Evolutionary conservation across 2,888 invertebrate species (phyloP), one percentile per base, ranked within the genome.

Genomic region (Drymonia ruficornis): DNA sequence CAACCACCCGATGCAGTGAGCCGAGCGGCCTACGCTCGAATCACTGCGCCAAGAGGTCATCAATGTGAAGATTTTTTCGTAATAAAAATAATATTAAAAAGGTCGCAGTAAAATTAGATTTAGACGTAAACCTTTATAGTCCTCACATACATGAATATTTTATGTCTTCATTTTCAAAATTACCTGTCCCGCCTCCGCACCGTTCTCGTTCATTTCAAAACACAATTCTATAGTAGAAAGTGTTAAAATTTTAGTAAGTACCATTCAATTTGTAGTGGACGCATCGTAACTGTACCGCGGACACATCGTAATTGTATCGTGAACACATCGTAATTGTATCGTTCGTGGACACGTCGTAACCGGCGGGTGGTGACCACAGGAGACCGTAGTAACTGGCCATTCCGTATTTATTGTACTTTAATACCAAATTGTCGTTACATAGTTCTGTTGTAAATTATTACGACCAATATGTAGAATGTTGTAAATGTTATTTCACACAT

Each of bases 311-410:
- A 49, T 49, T 56, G 60, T 59, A 44, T n/a, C 55, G 57, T 53
- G 54, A 65, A 64, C 60, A 60, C 53, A 16, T 46, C 19, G 38
- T 46, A 50, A 50, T 49, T 56, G 60, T 59, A 44, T 23, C 23
- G 23, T 23, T 50, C 48, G 52, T 36, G 53, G 53, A 50, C 42
- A 36, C 36, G 59, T 57, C 49, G 53, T 58, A 61, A 67, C 52
- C 82, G 59, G 68, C 80, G 71, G 82, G 83, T 67, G 83, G 71
- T 70, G 73, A 68, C 79, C 69, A 56, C 82, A 73, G 81, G 84
- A 73, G 73, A 75, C 70, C 77, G 65, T 63, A 72, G 78, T 78
- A 63, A 71, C 71, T 72, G 16, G 72, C 68, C 71, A 65, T 65
- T 56, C 67, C 59, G 63, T 72, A 72, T 78, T 78, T 78, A 80